Base-by-base conservation (phyloP, 2,888 invertebrate genomes). In the Frankliniella fusca region DNA sequence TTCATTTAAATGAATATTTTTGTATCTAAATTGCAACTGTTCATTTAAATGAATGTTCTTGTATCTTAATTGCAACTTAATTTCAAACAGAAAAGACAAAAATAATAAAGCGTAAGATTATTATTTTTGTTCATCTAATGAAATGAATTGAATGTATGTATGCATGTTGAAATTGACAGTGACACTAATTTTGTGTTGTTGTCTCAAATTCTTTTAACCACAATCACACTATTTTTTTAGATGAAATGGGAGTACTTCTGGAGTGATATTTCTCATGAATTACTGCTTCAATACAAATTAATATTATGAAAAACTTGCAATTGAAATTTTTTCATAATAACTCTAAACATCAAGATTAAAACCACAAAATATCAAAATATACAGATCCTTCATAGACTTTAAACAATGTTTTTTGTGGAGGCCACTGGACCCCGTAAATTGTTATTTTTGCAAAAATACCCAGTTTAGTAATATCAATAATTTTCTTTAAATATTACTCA, bases 301-400 rank as follows among this genome's bases (percentile, higher is more conserved):
- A 76, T 8, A 27, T 8, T 12, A 76, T 12, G 27, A 76, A 27
- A 76, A 12, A 76, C n/a, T 10, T 76, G 38, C 27, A 27, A 12
- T 76, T 76, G 27, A 61, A 61, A 61, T n/a, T 8, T 61, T 61
- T 54, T n/a, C 20, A 8, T 27, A 3, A 12, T 10, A 76, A n/a
- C 7, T 27, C 27, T 27, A 12, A 3, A 76, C 27, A 76, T 76
- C 70, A 27, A 27, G 23, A 76, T 27, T 12, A 23, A 27, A 76
- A 27, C 27, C 70, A 76, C 27, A 76, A 9, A 76, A 76, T 76
- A 76, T 76, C 70, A 76, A 76, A 76, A 76, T 76, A 76, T 76
- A 76, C 70, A 76, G 70, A 76, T 76, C 70, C 27, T 11, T 27
- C 23, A 76, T 27, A 76, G 9, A 27, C 27, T 76, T n/a, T 76